Evolutionary conservation across 1,140 invertebrate species (phyloP).

Genomic region (Micrasema minimum): DNA sequence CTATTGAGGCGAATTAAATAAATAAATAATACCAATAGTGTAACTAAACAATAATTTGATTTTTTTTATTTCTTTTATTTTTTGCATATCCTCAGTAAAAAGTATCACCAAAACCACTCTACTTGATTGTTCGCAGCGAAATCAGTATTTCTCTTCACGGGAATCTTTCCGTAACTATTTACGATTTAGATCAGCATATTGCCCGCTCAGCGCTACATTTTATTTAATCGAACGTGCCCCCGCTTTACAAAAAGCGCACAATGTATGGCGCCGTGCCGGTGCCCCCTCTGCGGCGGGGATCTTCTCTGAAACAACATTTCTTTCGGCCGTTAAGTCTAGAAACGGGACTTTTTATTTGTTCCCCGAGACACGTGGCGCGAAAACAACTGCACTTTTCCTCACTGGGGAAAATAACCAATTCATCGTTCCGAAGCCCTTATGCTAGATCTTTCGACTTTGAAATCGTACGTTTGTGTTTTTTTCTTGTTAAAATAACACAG

Average conservation of each 20-base stretch:
- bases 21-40: too few relatives aligned
- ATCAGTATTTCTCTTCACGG: too few relatives aligned
- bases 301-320: slow-evolving; percentile 50
- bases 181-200: slow-evolving; percentile 2
- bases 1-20: too few relatives aligned
- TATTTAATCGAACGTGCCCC: slow-evolving; percentile 18
- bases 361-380: slow-evolving; percentile 23
- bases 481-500: not conserved
- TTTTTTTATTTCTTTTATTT: too few relatives aligned
- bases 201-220: slow-evolving; percentile 7
- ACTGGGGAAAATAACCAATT: slow-evolving; percentile 25
- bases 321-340: slow-evolving; percentile 47
- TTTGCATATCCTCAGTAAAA: too few relatives aligned
- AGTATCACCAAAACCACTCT: too few relatives aligned
- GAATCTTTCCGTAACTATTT: not conserved
- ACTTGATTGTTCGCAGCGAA: too few relatives aligned
- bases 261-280: not conserved
- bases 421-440: not conserved
- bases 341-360: slow-evolving; percentile 45
- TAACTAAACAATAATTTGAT: too few relatives aligned
- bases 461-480: not conserved
- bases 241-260: not conserved
- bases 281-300: slow-evolving; percentile 1
- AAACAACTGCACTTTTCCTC: slow-evolving; percentile 24
- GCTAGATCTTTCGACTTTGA: too few relatives aligned